phyloP scores from a whole-genome alignment of 2,113 vertebrate genomes.

The Mormyrus lacerda region DNA sequence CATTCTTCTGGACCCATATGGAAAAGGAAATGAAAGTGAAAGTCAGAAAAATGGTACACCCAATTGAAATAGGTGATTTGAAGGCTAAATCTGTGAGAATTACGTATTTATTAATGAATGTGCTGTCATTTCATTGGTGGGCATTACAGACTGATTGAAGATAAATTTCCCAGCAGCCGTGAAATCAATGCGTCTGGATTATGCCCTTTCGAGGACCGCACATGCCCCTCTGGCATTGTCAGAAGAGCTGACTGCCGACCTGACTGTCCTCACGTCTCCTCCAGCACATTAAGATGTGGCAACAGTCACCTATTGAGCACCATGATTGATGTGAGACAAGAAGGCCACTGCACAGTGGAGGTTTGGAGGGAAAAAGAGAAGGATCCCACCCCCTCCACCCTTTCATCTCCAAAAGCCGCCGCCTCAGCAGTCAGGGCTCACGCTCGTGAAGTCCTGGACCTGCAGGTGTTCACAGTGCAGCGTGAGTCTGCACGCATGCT shows the following conservation, averaged over 20 bases:
- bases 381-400: conserved; percentile 9
- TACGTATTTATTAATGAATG: conserved; percentile 41
- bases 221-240: too few relatives aligned
- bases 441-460: not conserved
- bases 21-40: not conserved
- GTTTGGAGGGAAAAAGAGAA: conserved; percentile 23
- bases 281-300: not conserved
- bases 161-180: conserved; percentile 34
- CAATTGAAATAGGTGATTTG: conserved; percentile 37
- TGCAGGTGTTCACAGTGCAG: conserved; percentile 29
- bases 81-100: conserved; percentile 35
- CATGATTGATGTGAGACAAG: conserved; percentile 36
- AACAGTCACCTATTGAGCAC: conserved; percentile 1
- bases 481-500: conserved; percentile 14
- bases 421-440: conserved; percentile 29
- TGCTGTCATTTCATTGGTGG: conserved; percentile 3
- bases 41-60: not conserved
- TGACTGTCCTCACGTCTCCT: not conserved
- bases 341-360: conserved; percentile 3
- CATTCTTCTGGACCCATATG: not conserved
- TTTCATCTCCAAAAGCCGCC: conserved; percentile 23
- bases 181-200: conserved; percentile 34
- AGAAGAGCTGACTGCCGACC: not conserved
- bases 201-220: not conserved
- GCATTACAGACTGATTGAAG: conserved; percentile 32